A percentile compares a stretch with the other conserved stretches of the same genome.
Conservation (phyloP, 2,888 invertebrate genomes). For the Oscheius myriophilus region DNA sequence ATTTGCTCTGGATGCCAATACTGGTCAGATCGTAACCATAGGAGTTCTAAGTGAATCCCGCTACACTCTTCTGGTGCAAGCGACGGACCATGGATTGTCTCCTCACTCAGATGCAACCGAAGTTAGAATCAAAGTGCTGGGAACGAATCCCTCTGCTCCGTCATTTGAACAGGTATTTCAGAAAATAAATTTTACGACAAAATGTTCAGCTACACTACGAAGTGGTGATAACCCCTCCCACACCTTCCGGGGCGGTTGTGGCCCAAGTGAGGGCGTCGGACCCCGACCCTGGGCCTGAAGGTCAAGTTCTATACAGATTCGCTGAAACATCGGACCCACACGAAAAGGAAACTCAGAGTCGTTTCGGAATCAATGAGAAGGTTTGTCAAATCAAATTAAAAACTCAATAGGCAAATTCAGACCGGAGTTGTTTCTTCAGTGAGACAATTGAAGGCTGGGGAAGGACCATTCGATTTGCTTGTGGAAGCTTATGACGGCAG, state of each 20-base stretch:
- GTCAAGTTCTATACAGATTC: constrained; percentile 35
- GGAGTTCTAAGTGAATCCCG: constrained; percentile 35
- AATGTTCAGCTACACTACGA: constrained; percentile 52
- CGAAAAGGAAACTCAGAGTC: constrained; percentile 22
- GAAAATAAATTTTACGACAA: constrained; percentile 12
- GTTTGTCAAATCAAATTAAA: constrained; percentile 7
- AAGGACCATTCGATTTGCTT: constrained; percentile 56
- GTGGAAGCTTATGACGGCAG: constrained; percentile 58
- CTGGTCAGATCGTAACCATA: constrained; percentile 39
- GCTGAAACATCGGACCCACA: constrained; percentile 7
- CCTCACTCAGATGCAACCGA: constrained; percentile 41
- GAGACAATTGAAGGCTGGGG: constrained; percentile 35
- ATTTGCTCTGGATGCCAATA: constrained; percentile 41
- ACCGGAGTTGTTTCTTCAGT: constrained; percentile 58
- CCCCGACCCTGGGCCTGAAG: constrained; percentile 64
- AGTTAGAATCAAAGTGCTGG: constrained; percentile 46
- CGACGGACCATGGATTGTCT: constrained; percentile 51
- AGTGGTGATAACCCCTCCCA: constrained; percentile 43
- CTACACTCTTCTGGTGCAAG: constrained; percentile 44
- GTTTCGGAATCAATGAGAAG: constrained; percentile 34
- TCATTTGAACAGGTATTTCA: constrained; percentile 58
- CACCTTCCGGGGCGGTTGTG: constrained; percentile 54
- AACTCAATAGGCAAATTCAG: constrained; percentile 25
- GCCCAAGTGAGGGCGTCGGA: constrained; percentile 59
- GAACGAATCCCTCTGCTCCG: constrained; percentile 62